Conservation (phyloP, 2,888 invertebrate species). For the Amblyjoppa fuscipennis region DNA sequence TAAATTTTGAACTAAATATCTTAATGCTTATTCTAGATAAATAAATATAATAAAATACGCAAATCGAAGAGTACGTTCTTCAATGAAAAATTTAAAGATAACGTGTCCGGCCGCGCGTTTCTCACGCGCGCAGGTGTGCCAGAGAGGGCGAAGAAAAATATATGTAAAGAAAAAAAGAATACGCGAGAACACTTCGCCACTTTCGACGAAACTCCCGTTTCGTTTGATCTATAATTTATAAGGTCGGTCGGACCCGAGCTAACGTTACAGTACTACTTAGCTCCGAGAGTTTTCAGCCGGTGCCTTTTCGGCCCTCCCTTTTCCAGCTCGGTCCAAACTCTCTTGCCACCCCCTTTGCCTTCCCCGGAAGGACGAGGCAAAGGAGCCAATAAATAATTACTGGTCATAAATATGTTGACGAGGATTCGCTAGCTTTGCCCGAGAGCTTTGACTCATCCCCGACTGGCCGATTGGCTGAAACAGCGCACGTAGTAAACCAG, state of each 20-base stretch:
- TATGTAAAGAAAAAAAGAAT: slow-evolving; percentile 13
- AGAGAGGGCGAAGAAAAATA: neutral
- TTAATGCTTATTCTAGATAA: neutral
- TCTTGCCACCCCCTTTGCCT: neutral
- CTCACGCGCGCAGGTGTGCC: neutral
- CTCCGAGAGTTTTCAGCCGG: slow-evolving; percentile 25
- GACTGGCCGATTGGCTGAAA: slow-evolving; percentile 1
- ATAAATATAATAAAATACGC: neutral
- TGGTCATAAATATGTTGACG: slow-evolving; percentile 62
- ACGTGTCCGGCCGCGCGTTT: neutral
- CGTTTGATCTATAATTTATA: slow-evolving; percentile 71
- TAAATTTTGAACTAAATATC: no score
- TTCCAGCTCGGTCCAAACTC: slow-evolving; percentile 15
- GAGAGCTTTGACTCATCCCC: slow-evolving; percentile 28
- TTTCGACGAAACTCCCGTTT: slow-evolving; percentile 34
- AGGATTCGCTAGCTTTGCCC: slow-evolving; percentile 34
- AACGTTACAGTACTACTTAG: slow-evolving; percentile 16
- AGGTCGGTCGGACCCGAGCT: slow-evolving; percentile 41
- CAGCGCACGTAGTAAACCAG: neutral
- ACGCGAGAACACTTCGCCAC: slow-evolving; percentile 19
- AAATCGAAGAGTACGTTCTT: neutral
- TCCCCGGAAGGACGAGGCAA: slow-evolving; percentile 58
- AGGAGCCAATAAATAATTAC: slow-evolving; percentile 71
- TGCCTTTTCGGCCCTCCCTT: slow-evolving; percentile 32
- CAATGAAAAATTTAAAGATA: neutral